Evolutionary conservation across 92 coral and sea anemone genomes (phyloP).

Genomic region (Metridium senile): DNA sequence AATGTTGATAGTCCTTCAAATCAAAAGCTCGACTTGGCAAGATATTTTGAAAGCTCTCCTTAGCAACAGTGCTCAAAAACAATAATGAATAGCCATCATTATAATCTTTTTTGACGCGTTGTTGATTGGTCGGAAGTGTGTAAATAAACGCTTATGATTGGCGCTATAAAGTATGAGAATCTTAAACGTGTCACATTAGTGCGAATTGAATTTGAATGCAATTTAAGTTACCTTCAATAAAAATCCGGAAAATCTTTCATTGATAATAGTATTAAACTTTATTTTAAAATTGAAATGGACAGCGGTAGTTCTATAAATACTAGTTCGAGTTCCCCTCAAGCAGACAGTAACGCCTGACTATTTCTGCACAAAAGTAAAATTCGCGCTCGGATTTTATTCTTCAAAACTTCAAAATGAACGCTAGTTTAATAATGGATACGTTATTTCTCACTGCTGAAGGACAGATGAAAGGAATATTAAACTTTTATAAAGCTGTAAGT

Average conservation of each 20-base stretch:
- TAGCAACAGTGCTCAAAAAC: slow-evolving; percentile 9
- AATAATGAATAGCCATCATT: neutral
- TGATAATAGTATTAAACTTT: too few relatives aligned
- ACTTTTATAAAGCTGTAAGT: slow-evolving; percentile 84
- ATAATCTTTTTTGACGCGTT: neutral
- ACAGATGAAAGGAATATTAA: slow-evolving; percentile 78
- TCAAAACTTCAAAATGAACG: slow-evolving; percentile 18
- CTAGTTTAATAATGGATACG: slow-evolving; percentile 15
- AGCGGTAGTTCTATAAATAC: neutral
- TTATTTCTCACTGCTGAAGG: slow-evolving; percentile 69
- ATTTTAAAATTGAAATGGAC: too few relatives aligned
- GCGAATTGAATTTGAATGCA: neutral
- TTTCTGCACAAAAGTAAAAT: slow-evolving; percentile 2
- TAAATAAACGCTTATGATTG: neutral
- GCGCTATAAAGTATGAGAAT: neutral
- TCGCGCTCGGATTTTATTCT: slow-evolving; percentile 4
- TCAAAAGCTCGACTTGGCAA: neutral
- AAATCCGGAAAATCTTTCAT: too few relatives aligned
- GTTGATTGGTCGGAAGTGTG: neutral
- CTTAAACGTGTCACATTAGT: neutral
- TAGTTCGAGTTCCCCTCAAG: slow-evolving; percentile 1
- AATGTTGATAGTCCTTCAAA: neutral
- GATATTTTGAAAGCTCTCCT: neutral
- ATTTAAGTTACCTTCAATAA: neutral
- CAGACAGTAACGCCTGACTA: slow-evolving; percentile 25